phyloP scores from a whole-genome alignment of 1,140 invertebrate genomes.

The Drosophila santomea region DNA sequence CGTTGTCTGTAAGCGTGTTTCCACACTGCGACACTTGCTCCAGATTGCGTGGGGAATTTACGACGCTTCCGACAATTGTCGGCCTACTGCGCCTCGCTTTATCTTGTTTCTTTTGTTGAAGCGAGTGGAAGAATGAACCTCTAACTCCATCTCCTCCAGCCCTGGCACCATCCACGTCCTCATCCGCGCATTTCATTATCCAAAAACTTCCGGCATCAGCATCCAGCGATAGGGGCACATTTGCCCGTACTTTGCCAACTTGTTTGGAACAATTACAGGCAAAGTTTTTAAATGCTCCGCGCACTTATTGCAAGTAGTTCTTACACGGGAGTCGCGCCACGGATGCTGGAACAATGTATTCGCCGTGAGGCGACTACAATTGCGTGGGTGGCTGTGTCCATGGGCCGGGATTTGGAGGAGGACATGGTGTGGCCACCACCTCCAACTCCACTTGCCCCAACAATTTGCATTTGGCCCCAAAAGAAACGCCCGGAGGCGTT shows the following conservation, averaged over 20 bases:
- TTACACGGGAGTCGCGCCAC: constrained; percentile 19
- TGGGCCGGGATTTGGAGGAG: background rate
- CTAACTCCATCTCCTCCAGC: background rate
- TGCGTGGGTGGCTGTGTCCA: constrained; percentile 4
- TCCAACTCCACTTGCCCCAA: constrained; percentile 27
- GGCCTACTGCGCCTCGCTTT: constrained; percentile 40
- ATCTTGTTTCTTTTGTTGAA: constrained; percentile 49
- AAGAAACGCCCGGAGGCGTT: constrained; percentile 27
- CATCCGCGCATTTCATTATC: constrained; percentile 66
- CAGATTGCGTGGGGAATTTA: constrained; percentile 81
- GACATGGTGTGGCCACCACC: background rate
- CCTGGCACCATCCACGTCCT: constrained; percentile 4
- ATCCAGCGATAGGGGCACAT: constrained; percentile 64
- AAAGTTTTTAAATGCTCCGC: constrained; percentile 61
- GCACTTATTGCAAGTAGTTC: constrained; percentile 43
- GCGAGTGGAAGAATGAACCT: constrained; percentile 6
- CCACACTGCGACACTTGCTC: constrained; percentile 81
- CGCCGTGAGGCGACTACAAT: constrained; percentile 22
- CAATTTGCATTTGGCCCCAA: constrained; percentile 38
- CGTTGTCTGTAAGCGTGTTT: constrained; percentile 63
- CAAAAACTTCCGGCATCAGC: constrained; percentile 64
- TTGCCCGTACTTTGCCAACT: constrained; percentile 51
- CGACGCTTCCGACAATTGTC: constrained; percentile 64
- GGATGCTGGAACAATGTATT: constrained; percentile 24
- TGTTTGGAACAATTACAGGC: constrained; percentile 55